These are phyloP conservation scores for Daphoenositta chrysoptera DNA, from an alignment of 2,113 vertebrate species.

Conservation along the genomic window DNA sequence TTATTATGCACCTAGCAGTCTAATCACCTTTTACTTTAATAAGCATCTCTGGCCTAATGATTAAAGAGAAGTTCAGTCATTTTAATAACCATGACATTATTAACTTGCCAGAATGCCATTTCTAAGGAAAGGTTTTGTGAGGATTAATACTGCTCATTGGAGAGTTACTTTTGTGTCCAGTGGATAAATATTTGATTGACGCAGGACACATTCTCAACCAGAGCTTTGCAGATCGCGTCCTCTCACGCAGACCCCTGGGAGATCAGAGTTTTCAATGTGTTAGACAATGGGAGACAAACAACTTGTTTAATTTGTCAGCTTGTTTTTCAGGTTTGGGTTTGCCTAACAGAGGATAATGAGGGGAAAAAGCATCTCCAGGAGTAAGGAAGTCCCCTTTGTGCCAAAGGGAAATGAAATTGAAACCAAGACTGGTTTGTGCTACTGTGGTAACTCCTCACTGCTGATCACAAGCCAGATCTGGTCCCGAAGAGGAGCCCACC, in stretches of 20 bases:
- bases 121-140: conserved; percentile 66
- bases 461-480: background rate
- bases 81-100: conserved; percentile 70
- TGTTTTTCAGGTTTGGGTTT: conserved; percentile 50
- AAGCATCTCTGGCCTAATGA: conserved; percentile 55
- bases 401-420: background rate
- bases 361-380: background rate
- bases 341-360: background rate
- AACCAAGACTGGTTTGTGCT: background rate
- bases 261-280: background rate
- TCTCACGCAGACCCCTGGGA: background rate
- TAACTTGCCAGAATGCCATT: conserved; percentile 68
- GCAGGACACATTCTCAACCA: background rate
- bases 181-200: conserved; percentile 64
- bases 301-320: conserved; percentile 39
- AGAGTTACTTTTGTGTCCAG: conserved; percentile 67
- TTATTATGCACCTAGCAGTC: conserved; percentile 48
- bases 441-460: background rate
- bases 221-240: background rate
- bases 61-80: conserved; percentile 50
- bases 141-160: conserved; percentile 66
- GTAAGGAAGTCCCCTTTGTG: background rate
- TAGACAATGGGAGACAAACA: conserved; percentile 8
- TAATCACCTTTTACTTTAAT: conserved; percentile 61
- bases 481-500: background rate